Percentiles rank a stretch among this genome's conserved stretches.
These are phyloP conservation scores for Himantopus leucocephalus DNA, from an alignment of 2,113 vertebrate genomes.

Conservation along the genomic window DNA sequence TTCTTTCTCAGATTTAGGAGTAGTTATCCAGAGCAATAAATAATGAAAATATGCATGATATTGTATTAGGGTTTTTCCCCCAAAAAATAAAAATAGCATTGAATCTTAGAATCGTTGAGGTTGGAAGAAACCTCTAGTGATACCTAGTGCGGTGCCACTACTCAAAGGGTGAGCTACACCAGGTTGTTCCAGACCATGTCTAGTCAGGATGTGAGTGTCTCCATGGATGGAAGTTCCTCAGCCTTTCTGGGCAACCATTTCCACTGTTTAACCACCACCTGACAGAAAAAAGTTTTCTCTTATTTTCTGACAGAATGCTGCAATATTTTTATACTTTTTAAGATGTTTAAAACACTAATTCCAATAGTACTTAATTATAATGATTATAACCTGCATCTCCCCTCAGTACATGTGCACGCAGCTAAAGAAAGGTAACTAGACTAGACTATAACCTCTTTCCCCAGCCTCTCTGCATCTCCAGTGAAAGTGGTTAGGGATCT, in stretches of 20 bases:
- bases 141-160: background rate
- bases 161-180: background rate
- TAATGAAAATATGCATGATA: background rate
- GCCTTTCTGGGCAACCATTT: background rate
- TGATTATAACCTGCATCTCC: background rate
- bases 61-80: fast-evolving
- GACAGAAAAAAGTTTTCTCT: background rate
- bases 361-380: background rate
- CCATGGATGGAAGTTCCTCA: background rate
- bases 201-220: background rate
- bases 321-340: background rate
- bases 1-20: background rate
- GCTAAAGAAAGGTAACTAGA: background rate
- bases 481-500: background rate
- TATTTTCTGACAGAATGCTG: background rate
- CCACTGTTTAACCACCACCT: background rate
- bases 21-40: background rate
- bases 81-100: background rate
- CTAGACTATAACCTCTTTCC: background rate
- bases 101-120: background rate
- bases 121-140: background rate
- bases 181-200: background rate
- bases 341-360: background rate
- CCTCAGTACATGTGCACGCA: background rate
- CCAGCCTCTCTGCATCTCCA: background rate